phyloP scores from a whole-genome alignment of 2,888 invertebrate genomes.

The Amblyjoppa fuscipennis region DNA sequence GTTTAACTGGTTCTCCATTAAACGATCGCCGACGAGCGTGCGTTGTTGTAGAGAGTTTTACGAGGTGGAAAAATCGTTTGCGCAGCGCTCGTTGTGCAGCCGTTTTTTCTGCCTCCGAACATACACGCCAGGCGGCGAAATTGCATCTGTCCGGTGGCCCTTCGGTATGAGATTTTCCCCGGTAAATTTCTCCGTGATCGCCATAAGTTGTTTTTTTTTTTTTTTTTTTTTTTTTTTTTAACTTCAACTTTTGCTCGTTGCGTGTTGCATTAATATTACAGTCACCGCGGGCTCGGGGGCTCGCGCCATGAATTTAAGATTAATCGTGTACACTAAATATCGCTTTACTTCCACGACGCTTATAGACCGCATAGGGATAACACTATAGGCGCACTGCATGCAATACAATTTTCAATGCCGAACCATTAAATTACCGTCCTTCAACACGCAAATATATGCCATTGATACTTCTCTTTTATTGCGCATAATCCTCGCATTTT shows the following conservation, averaged over 20 bases:
- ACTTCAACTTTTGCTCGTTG: slow-evolving; percentile 27
- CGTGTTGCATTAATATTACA: slow-evolving; percentile 65
- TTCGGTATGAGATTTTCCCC: background rate
- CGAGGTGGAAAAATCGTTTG: slow-evolving; percentile 59
- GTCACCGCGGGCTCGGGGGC: slow-evolving; percentile 29
- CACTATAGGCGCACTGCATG: slow-evolving; percentile 16
- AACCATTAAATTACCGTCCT: slow-evolving; percentile 58
- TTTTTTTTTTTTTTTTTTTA: slow-evolving; percentile 9
- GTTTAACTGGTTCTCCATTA: slow-evolving; percentile 67
- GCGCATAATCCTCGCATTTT: slow-evolving; percentile 37
- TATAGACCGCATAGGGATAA: slow-evolving; percentile 48
- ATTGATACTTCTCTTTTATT: slow-evolving; percentile 38
- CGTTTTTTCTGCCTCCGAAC: slow-evolving; percentile 11
- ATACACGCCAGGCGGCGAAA: background rate
- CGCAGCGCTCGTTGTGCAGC: background rate
- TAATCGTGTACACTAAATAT: slow-evolving; percentile 61
- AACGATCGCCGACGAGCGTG: slow-evolving; percentile 37
- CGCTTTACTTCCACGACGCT: slow-evolving; percentile 35
- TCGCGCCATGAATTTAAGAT: slow-evolving; percentile 63
- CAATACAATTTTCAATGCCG: slow-evolving; percentile 59
- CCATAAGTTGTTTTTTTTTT: slow-evolving; percentile 9
- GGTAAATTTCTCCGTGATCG: slow-evolving; percentile 14
- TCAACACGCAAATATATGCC: slow-evolving; percentile 48
- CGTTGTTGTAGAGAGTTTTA: slow-evolving; percentile 37
- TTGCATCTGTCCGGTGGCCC: slow-evolving; percentile 1